These are phyloP conservation scores for Proteles cristata DNA, from an alignment of 2,113 vertebrate species.

Conservation along the genomic window DNA sequence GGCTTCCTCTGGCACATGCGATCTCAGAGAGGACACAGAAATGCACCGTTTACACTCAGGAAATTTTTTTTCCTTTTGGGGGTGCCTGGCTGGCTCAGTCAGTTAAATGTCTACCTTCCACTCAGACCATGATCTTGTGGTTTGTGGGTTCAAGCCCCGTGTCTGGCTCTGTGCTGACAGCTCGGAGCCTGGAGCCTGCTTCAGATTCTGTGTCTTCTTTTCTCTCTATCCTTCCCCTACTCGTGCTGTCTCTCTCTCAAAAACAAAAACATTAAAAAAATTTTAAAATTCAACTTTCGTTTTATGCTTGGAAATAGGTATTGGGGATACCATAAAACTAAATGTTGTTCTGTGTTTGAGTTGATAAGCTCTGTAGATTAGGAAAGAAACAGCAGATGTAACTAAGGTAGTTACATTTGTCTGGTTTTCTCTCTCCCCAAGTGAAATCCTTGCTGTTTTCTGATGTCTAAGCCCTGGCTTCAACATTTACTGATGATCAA, in stretches of 20 bases:
- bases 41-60: neutral
- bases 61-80: neutral
- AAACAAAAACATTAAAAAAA: no score
- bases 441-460: neutral
- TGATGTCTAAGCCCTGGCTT: neutral
- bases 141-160: no score
- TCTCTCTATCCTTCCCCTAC: no score
- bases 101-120: no score
- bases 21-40: neutral
- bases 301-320: neutral
- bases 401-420: neutral
- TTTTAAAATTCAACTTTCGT: neutral
- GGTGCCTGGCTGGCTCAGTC: no score
- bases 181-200: no score
- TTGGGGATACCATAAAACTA: neutral
- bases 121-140: no score
- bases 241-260: no score
- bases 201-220: no score
- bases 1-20: neutral
- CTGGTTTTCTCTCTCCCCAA: neutral
- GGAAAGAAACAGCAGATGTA: neutral
- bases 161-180: no score
- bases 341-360: neutral
- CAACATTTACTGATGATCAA: neutral
- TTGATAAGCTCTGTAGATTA: neutral